These are phyloP conservation scores for Hydrotaea diabolus DNA, from an alignment of 2,888 invertebrate species.

Conservation along the genomic window DNA sequence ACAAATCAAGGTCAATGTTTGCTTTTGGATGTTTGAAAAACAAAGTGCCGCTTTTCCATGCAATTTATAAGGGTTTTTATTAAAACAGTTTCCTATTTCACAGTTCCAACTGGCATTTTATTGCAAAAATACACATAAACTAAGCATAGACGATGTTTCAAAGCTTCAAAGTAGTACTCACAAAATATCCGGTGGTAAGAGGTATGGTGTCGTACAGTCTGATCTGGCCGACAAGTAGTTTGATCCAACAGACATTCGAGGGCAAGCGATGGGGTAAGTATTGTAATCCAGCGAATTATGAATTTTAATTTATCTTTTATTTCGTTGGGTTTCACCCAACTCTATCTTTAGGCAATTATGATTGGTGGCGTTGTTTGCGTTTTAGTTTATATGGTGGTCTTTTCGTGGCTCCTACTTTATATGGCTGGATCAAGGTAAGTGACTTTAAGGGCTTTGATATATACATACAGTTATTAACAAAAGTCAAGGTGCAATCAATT, in stretches of 20 bases:
- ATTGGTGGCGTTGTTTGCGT: conserved; percentile 86
- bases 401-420: conserved; percentile 90
- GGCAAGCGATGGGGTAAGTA: conserved; percentile 84
- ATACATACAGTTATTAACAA: no score
- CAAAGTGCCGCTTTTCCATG: neutral
- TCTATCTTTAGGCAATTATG: conserved; percentile 82
- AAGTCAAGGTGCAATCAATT: no score
- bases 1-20: conserved; percentile 62
- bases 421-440: conserved; percentile 88
- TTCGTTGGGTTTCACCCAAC: neutral
- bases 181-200: conserved; percentile 79
- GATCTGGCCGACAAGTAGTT: conserved; percentile 88
- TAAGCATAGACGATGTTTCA: conserved; percentile 68
- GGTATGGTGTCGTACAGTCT: conserved; percentile 88
- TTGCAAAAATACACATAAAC: neutral
- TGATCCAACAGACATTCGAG: conserved; percentile 87
- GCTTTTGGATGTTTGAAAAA: neutral
- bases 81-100: conserved; percentile 46
- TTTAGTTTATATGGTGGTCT: conserved; percentile 91
- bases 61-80: conserved; percentile 48
- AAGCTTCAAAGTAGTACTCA: conserved; percentile 74
- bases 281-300: neutral
- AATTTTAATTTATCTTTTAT: neutral
- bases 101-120: conserved; percentile 6
- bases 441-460: neutral